Conservation (phyloP, 2,797 vertebrate genomes). For the Phrynocephalus vlangalii region DNA sequence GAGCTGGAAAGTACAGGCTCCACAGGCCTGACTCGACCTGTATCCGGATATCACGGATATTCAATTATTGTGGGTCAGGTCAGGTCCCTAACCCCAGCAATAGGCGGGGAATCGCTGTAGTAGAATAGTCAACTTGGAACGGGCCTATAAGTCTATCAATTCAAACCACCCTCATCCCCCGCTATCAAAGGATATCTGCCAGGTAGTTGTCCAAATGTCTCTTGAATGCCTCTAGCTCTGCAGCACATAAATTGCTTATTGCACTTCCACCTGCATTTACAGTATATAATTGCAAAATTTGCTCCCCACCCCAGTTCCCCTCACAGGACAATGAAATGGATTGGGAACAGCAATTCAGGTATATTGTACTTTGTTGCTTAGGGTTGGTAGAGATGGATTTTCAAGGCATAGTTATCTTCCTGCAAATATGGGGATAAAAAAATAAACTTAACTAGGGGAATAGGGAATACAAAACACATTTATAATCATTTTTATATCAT, state of each 20-base stretch:
- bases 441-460: not conserved
- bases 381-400: not conserved
- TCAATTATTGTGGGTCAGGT: too few species aligned
- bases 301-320: conserved; percentile 7
- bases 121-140: too few species aligned
- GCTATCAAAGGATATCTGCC: too few species aligned
- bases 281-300: not conserved
- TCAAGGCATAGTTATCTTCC: conserved; percentile 7
- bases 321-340: not conserved
- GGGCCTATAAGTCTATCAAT: too few species aligned
- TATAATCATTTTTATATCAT: not conserved
- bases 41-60: too few species aligned
- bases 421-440: not conserved
- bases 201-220: too few species aligned
- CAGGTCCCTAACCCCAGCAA: too few species aligned
- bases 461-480: not conserved
- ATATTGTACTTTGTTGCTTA: not conserved
- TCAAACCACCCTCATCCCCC: too few species aligned
- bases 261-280: not conserved
- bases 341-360: not conserved
- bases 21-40: too few species aligned
- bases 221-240: too few species aligned
- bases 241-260: not conserved
- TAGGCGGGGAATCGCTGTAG: too few species aligned
- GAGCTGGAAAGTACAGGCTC: too few species aligned